A percentile compares a stretch with the other conserved stretches of the same genome.
phyloP scores from a whole-genome alignment of 2,888 invertebrate genomes.

The Tillus elongatus region DNA sequence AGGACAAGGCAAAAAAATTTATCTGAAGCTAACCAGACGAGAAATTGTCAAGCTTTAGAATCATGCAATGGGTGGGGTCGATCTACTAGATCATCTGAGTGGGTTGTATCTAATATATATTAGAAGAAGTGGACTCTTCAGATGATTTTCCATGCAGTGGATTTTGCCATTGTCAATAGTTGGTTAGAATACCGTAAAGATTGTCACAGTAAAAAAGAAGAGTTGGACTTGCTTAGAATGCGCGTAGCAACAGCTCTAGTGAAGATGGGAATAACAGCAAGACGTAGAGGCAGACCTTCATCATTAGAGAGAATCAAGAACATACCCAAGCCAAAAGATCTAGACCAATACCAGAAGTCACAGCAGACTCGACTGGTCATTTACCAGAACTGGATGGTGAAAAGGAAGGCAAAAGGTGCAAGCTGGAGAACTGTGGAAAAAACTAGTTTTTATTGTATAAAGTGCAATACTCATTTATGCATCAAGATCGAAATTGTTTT shows the following conservation, averaged over 20 bases:
- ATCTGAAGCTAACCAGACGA: neutral
- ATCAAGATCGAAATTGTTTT: no score
- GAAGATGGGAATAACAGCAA: neutral
- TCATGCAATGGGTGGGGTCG: slow-evolving; percentile 19
- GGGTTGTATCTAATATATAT: slow-evolving; percentile 19
- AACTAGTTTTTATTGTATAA: neutral
- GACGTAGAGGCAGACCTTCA: neutral
- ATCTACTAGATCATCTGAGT: slow-evolving; percentile 18
- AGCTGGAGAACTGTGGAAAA: slow-evolving; percentile 2
- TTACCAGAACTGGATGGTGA: slow-evolving; percentile 3
- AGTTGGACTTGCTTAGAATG: slow-evolving; percentile 14
- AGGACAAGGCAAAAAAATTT: slow-evolving; percentile 4
- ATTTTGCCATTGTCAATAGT: no score
- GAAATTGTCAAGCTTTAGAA: slow-evolving; percentile 12
- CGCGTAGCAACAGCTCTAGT: slow-evolving; percentile 1
- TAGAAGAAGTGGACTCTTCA: slow-evolving; percentile 22
- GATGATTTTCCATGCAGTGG: slow-evolving; percentile 17
- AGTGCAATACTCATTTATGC: no score
- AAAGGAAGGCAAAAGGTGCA: neutral
- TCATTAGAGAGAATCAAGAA: neutral
- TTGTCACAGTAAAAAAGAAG: no score
- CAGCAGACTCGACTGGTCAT: neutral
- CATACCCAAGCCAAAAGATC: neutral
- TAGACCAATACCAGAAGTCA: neutral
- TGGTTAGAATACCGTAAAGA: slow-evolving; percentile 19